Evolutionary conservation across 2,797 vertebrate species (phyloP).

Genomic region (Liparis tanakae): DNA sequence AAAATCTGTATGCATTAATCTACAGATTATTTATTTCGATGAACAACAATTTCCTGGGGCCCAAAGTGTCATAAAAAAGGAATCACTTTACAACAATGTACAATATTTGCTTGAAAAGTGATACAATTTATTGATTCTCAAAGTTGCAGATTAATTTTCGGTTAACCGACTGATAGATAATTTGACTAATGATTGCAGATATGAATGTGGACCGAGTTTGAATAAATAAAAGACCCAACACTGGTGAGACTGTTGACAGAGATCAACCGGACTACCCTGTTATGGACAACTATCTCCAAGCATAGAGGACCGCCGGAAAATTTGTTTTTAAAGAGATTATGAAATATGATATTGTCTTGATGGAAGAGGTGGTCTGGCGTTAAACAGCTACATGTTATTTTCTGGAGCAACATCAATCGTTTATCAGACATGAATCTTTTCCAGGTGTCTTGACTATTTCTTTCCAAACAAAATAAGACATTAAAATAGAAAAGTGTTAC

Average conservation of each 20-base stretch:
- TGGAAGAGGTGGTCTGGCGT: background rate
- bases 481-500: conserved; percentile 18
- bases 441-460: background rate
- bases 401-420: background rate
- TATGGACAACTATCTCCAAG: background rate
- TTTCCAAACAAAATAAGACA: background rate
- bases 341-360: background rate
- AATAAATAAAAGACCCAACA: background rate
- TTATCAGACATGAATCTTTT: background rate
- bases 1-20: too few relatives aligned
- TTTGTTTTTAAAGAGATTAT: background rate
- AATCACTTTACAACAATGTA: background rate
- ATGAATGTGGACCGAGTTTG: background rate
- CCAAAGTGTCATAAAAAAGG: background rate
- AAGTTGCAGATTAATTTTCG: background rate
- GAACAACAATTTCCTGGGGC: background rate
- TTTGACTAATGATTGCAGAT: background rate
- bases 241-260: background rate
- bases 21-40: background rate
- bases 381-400: background rate
- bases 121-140: background rate
- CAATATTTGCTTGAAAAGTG: background rate
- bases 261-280: background rate
- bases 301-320: background rate
- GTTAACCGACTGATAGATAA: too few relatives aligned